phyloP scores from a whole-genome alignment of 2,797 vertebrate genomes.

The Manis javanica region DNA sequence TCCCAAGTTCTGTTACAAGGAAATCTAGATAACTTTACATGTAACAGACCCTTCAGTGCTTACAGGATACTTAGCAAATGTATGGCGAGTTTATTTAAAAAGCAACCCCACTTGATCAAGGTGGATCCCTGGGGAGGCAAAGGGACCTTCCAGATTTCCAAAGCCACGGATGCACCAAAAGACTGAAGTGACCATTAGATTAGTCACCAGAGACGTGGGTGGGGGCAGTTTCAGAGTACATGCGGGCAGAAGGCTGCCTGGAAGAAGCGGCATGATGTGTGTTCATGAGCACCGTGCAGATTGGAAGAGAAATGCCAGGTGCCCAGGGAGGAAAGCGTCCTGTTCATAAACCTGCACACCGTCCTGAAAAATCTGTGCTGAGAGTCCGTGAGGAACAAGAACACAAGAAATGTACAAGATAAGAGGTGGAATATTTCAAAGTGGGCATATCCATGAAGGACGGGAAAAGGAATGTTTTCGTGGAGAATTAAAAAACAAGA shows the following conservation, averaged over 20 bases:
- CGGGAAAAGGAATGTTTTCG: background rate
- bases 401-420: background rate
- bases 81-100: background rate
- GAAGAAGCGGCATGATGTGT: background rate
- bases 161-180: background rate
- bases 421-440: background rate
- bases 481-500: background rate
- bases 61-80: background rate
- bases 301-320: background rate
- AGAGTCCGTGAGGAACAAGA: background rate
- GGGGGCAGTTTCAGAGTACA: background rate
- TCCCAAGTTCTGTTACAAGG: background rate
- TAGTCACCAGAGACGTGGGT: rapidly evolving
- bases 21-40: background rate
- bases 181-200: background rate
- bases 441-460: background rate
- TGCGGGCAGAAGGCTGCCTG: too few relatives aligned
- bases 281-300: background rate
- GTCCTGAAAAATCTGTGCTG: background rate
- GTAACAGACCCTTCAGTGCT: background rate
- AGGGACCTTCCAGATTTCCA: background rate
- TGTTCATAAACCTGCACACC: background rate
- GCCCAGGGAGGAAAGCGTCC: background rate
- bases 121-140: too few relatives aligned
- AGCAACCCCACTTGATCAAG: background rate